A percentile compares a stretch with the other conserved stretches of the same genome.
These are phyloP conservation scores for Basileuterus tristriatus DNA, from an alignment of 2,797 vertebrate species.

Conservation along the genomic window DNA sequence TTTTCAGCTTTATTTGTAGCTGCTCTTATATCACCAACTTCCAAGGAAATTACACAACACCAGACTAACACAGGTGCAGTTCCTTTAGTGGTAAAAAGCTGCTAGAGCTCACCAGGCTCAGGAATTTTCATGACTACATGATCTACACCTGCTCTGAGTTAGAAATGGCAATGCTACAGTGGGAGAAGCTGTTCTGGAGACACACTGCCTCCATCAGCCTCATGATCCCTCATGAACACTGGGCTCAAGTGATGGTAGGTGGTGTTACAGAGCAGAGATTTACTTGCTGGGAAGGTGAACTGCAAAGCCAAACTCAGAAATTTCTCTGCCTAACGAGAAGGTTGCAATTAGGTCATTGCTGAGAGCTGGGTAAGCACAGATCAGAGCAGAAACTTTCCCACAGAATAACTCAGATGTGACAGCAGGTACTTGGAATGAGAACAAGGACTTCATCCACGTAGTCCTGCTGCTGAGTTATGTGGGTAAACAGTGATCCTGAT, in stretches of 20 bases:
- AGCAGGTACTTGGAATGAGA: constrained; percentile 37
- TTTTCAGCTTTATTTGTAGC: neutral
- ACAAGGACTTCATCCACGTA: neutral
- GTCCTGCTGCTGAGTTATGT: neutral
- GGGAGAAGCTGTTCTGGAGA: neutral
- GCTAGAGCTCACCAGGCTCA: neutral
- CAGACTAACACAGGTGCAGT: neutral
- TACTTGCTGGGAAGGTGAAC: neutral
- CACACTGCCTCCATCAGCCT: neutral
- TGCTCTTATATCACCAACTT: neutral
- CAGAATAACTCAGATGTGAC: constrained; percentile 2
- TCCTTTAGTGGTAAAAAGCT: neutral
- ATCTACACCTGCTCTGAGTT: neutral
- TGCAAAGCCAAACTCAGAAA: neutral
- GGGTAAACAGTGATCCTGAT: neutral
- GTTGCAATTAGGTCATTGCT: neutral
- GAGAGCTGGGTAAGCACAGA: neutral
- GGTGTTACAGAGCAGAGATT: neutral
- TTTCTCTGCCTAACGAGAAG: neutral
- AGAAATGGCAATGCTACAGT: rapidly evolving
- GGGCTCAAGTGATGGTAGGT: neutral
- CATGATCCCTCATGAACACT: neutral
- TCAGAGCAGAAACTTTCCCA: constrained; percentile 25
- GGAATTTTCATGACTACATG: neutral
- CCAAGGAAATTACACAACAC: neutral